These are phyloP conservation scores for Sus cebifrons DNA, from an alignment of 2,797 vertebrate genomes.

Conservation along the genomic window DNA sequence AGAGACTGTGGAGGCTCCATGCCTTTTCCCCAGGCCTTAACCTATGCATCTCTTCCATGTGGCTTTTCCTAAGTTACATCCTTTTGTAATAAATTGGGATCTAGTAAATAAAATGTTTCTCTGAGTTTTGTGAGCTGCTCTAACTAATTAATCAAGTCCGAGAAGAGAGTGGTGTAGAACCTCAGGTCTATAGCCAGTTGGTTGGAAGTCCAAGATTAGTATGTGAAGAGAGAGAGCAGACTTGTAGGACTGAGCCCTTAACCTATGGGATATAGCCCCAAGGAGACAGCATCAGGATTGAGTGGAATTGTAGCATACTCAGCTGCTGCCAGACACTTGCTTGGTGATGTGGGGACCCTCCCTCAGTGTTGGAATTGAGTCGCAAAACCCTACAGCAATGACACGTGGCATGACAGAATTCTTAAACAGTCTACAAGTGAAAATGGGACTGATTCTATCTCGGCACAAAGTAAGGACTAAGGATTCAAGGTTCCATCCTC, in stretches of 20 bases:
- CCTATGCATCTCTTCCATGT: neutral
- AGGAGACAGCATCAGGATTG: neutral
- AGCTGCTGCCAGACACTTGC: neutral
- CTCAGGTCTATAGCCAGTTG: neutral
- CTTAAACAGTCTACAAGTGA: neutral
- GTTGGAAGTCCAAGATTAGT: neutral
- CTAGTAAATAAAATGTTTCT: neutral
- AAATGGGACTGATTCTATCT: neutral
- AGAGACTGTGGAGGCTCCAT: neutral
- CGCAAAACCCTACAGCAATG: neutral
- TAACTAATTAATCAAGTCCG: neutral
- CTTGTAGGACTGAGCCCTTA: neutral
- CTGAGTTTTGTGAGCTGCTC: neutral
- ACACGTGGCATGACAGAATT: neutral
- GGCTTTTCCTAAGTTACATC: neutral
- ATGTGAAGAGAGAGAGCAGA: neutral
- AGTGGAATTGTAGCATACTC: neutral
- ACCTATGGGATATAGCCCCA: neutral
- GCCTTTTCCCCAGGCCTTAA: neutral
- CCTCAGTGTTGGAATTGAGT: neutral
- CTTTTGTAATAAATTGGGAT: neutral
- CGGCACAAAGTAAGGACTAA: neutral
- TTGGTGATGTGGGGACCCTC: neutral
- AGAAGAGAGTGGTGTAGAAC: neutral
- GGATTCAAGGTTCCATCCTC: neutral